Conservation (phyloP, 2,888 invertebrate genomes). For the Pheosia tremula region DNA sequence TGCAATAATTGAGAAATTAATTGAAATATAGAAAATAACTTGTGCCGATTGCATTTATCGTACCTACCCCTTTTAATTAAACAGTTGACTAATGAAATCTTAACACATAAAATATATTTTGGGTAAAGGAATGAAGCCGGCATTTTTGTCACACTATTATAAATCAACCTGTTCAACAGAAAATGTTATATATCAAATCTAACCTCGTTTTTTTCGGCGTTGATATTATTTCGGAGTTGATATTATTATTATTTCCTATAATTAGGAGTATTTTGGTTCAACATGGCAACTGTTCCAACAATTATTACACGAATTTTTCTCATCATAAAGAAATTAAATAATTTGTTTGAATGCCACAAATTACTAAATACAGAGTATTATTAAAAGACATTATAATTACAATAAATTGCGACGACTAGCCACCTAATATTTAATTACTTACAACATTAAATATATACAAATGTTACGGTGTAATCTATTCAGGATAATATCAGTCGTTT, state of each 20-base stretch:
- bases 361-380: constrained; percentile 26
- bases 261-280: constrained; percentile 32
- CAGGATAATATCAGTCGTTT: constrained; percentile 29
- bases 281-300: constrained; percentile 32
- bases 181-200: neutral
- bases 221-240: constrained; percentile 15
- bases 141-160: no score
- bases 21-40: neutral
- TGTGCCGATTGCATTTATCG: neutral
- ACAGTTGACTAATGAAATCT: no score
- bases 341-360: constrained; percentile 26
- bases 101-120: neutral
- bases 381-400: constrained; percentile 28
- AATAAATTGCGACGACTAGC: constrained; percentile 69
- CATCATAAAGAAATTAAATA: constrained; percentile 34
- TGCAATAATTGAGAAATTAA: constrained; percentile 34
- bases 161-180: neutral
- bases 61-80: neutral
- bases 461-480: constrained; percentile 49
- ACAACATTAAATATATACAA: constrained; percentile 50
- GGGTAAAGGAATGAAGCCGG: neutral
- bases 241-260: no score
- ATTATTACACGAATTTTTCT: constrained; percentile 18
- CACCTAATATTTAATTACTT: constrained; percentile 55
- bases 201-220: constrained; percentile 9